phyloP scores from a whole-genome alignment of 2,888 invertebrate species.

The Rotaria sp. region DNA sequence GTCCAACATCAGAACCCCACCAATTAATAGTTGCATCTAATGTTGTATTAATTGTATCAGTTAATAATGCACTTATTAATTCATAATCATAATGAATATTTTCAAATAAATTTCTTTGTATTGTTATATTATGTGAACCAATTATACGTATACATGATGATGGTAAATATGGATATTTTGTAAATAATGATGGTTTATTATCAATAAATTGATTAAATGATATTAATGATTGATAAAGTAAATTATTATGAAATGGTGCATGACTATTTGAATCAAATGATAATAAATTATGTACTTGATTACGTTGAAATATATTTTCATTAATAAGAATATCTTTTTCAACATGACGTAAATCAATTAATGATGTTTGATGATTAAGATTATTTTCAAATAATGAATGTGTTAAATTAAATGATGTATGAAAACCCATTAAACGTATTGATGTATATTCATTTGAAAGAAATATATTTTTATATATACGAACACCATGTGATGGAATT shows the following conservation, averaged over 20 bases:
- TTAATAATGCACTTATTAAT: slow-evolving; percentile 74
- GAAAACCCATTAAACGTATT: background rate
- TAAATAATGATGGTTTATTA: background rate
- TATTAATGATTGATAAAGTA: background rate
- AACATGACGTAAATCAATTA: background rate
- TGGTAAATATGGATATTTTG: slow-evolving; percentile 18
- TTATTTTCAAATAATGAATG: slow-evolving; percentile 25
- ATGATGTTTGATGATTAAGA: background rate
- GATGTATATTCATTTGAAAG: background rate
- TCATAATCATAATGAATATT: slow-evolving; percentile 70
- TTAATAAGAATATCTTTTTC: slow-evolving; percentile 24
- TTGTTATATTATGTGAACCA: slow-evolving; percentile 84
- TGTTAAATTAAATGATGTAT: slow-evolving; percentile 10
- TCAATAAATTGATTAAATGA: background rate
- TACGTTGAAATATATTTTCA: background rate
- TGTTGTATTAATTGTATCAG: slow-evolving; percentile 75
- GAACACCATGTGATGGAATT: background rate
- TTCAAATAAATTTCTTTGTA: slow-evolving; percentile 79
- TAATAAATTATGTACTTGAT: background rate
- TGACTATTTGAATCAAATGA: slow-evolving; percentile 19
- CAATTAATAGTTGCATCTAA: slow-evolving; percentile 85
- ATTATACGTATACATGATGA: slow-evolving; percentile 76
- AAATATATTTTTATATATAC: background rate
- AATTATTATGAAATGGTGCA: slow-evolving; percentile 23
- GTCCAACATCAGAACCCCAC: slow-evolving; percentile 79